Base-by-base conservation (phyloP, 2,888 invertebrate genomes). In the Pinctada fucata region DNA sequence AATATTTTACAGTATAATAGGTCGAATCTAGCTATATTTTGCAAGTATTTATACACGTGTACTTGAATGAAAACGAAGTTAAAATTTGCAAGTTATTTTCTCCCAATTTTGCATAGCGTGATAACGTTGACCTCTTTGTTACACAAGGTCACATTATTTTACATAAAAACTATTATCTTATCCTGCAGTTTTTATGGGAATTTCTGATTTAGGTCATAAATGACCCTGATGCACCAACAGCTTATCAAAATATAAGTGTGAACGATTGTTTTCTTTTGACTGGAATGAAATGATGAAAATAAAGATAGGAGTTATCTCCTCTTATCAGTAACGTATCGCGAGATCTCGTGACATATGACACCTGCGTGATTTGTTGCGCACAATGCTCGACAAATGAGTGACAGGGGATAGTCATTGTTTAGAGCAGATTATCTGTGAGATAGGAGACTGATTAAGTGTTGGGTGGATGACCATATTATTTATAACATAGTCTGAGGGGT, bases 291-390 rank as follows among this genome's bases (percentile, higher is more conserved):
- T 58, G 58, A 58, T 58, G 58, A 58, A 58, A 58, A 13, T 13
- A 58, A 13, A 58, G 58, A 58, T 58, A 58, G 58, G 13, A 58
- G 58, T 58, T 58, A 58, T 58, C 58, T 6, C 13, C 13, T 13
- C 58, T 58, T 58, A 58, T 58, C 58, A 10, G 58, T 13, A 13
- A 58, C 13, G 1, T 58, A 58, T 58, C 58, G 58, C 58, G 58
- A 58, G 13, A 58, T 58, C 58, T 58, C 58, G 58, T 58, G 58
- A 58, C 58, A 58, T 58, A 13, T 58, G 58, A 58, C 58, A 58
- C 58, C 58, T 58, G 58, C 58, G 58, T 58, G 58, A 58, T 6
- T 58, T 58, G 58, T 58, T 58, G 58, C 58, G 13, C 58, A 58
- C 58, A 58, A 58, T 10, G 58, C 0, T 10, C 13, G 13, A 13